Evolutionary conservation across 2,797 vertebrate genomes (phyloP), one percentile per base, ranked within the genome.

Genomic region (Enteromius radiatus): DNA sequence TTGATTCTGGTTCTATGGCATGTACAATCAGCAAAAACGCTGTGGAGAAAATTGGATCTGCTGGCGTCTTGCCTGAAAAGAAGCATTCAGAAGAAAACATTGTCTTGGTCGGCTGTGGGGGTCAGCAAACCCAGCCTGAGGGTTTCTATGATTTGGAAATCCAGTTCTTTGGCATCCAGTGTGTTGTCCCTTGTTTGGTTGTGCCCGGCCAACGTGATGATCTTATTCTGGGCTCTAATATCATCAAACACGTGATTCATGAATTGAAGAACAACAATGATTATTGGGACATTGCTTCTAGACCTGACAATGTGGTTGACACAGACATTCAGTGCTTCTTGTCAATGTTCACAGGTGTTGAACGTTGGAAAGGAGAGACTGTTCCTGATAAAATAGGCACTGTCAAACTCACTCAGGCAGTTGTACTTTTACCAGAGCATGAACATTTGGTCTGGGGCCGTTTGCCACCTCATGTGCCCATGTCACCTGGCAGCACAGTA

Each of bases 151-250:
- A 87, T 12, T 65, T 87, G 11, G 61, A 78, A 5, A 38, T 86
- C 17, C 31, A 78, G 9, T 15, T 86, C 17, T 82, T 78, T 67
- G 85, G 83, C 10, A 56, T 33, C n/a, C n/a, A n/a, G 2, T 87
- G 59, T 59, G 15, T 83, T 23, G 74, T 83, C 7, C 68, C 77
- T 1, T 61, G 59, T 6, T 61, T 86, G 1, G 87, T 86, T 3
- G 69, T 86, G 28, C 49, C 82, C 26, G 78, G 85, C n/a, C 85
- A 88, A 43, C 17, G 12, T 28, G 84, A 88, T 8, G 67, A 88
- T 21, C 61, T 84, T 36, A 86, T 87, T 1, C 17, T 86, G 11
- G 84, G 78, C 8, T 83, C 74, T 10, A 86, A 88, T 73, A 21
- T 87, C 49, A 84, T 74, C 21, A 74, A 82, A 52, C 52, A 81